These are phyloP conservation scores for Drosophila recens DNA, from an alignment of 2,888 invertebrate genomes.

Conservation along the genomic window DNA sequence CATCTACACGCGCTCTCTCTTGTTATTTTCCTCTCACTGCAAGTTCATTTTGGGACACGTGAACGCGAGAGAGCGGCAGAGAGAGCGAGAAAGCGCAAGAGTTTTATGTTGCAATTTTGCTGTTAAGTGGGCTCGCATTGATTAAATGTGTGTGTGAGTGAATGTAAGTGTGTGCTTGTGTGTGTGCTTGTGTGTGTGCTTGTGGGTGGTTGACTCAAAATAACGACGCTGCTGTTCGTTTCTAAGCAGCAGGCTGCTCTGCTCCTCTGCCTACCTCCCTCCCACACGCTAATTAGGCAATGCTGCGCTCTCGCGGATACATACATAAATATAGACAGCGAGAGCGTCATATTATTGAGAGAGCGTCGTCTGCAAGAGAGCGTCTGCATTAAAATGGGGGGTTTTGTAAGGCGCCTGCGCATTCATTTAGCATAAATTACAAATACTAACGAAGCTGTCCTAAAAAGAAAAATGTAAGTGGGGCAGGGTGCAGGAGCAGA, in stretches of 20 bases:
- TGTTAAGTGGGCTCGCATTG: slow-evolving; percentile 45
- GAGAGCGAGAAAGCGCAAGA: slow-evolving; percentile 19
- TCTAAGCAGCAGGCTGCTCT: slow-evolving; percentile 31
- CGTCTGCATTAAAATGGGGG: slow-evolving; percentile 2
- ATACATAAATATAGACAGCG: slow-evolving; percentile 65
- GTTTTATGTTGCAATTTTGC: slow-evolving; percentile 61
- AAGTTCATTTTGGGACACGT: slow-evolving; percentile 24
- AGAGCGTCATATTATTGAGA: slow-evolving; percentile 12
- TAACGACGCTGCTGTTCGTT: slow-evolving; percentile 29
- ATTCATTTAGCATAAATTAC: slow-evolving; percentile 47
- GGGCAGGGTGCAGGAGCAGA: slow-evolving; percentile 17
- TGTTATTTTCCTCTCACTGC: too few relatives aligned
- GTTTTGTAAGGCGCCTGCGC: slow-evolving; percentile 53
- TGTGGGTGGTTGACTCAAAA: slow-evolving; percentile 44
- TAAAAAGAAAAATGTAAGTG: slow-evolving; percentile 5
- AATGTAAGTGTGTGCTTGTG: slow-evolving; percentile 12
- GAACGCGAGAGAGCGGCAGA: slow-evolving; percentile 17
- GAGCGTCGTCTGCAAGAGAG: slow-evolving; percentile 29
- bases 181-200: too few relatives aligned
- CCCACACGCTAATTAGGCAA: slow-evolving; percentile 42
- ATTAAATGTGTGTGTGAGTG: slow-evolving; percentile 23
- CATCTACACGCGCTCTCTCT: slow-evolving; percentile 13
- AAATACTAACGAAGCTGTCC: slow-evolving; percentile 44
- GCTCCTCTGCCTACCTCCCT: background rate
- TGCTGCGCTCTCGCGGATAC: slow-evolving; percentile 49